These are phyloP conservation scores for Leptodactylus fuscus DNA, from an alignment of 2,113 vertebrate genomes.

Conservation along the genomic window DNA sequence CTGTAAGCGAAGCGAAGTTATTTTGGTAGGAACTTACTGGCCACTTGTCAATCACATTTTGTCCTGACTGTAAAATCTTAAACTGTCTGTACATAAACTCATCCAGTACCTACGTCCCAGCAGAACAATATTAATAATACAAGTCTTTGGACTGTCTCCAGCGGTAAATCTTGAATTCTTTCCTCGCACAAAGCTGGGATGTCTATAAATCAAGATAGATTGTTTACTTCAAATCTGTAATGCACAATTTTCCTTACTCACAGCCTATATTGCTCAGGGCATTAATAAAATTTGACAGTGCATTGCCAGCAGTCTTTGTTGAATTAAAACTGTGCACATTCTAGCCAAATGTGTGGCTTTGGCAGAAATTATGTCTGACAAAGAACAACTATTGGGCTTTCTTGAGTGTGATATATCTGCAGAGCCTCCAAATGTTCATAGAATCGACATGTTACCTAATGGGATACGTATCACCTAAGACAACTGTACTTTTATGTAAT, in stretches of 20 bases:
- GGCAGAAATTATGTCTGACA: slow-evolving; percentile 52
- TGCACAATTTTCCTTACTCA: background rate
- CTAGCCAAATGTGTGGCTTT: slow-evolving; percentile 43
- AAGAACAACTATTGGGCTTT: slow-evolving; percentile 50
- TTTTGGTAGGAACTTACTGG: background rate
- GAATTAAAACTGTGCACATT: slow-evolving; percentile 13
- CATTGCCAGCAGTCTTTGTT: slow-evolving; percentile 58
- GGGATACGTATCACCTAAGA: slow-evolving; percentile 11
- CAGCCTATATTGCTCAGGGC: slow-evolving; percentile 48
- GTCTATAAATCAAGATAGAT: slow-evolving; percentile 48
- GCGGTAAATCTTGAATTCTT: slow-evolving; percentile 57
- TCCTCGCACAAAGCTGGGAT: slow-evolving; percentile 45
- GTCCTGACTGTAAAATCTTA: slow-evolving; percentile 40
- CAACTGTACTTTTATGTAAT: background rate
- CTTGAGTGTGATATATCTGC: slow-evolving; percentile 46
- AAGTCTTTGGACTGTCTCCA: slow-evolving; percentile 54
- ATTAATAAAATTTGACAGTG: slow-evolving; percentile 59
- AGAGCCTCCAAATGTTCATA: background rate
- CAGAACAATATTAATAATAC: slow-evolving; percentile 59
- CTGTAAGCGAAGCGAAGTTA: background rate
- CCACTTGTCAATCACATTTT: slow-evolving; percentile 33
- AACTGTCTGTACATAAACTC: slow-evolving; percentile 14
- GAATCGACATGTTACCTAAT: slow-evolving; percentile 24
- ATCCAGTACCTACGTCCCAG: slow-evolving; percentile 47
- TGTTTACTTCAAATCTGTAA: slow-evolving; percentile 60